Percentiles rank a stretch among this genome's conserved stretches.
Conservation (phyloP, 2,888 invertebrate species). For the Drosophila suboccidentalis region DNA sequence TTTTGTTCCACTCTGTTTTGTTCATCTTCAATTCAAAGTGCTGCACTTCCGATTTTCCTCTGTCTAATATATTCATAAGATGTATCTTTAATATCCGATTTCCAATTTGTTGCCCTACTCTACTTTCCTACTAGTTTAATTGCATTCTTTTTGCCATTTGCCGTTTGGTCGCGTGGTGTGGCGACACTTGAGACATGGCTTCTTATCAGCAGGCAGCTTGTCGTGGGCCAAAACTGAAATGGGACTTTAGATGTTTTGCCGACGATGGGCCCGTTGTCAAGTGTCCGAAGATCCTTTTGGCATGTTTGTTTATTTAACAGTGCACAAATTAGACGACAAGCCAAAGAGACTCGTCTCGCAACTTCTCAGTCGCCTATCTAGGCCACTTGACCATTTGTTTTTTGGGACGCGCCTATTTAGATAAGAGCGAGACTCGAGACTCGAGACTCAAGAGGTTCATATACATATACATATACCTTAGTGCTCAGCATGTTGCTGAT, state of each 20-base stretch:
- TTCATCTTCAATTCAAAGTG: not conserved
- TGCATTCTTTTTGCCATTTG: slow-evolving; percentile 5
- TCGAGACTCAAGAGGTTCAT: slow-evolving; percentile 9
- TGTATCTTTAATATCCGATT: slow-evolving; percentile 14
- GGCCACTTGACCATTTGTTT: slow-evolving; percentile 80
- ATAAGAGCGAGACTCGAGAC: slow-evolving; percentile 53
- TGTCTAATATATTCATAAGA: slow-evolving; percentile 2
- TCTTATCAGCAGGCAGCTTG: slow-evolving; percentile 56
- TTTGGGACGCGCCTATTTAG: slow-evolving; percentile 81
- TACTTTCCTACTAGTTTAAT: slow-evolving; percentile 13
- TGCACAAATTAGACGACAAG: slow-evolving; percentile 77
- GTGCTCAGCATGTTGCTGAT: slow-evolving; percentile 54
- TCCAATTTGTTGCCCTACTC: slow-evolving; percentile 7
- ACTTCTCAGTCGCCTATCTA: slow-evolving; percentile 51
- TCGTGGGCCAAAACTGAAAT: slow-evolving; percentile 47
- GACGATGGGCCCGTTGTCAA: slow-evolving; percentile 50
- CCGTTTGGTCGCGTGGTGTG: slow-evolving; percentile 39
- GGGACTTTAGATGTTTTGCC: slow-evolving; percentile 52
- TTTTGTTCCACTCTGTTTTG: not conserved
- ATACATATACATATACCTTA: not conserved
- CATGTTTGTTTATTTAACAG: slow-evolving; percentile 80
- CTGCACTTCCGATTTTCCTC: not conserved
- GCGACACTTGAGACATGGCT: slow-evolving; percentile 47
- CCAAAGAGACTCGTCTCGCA: slow-evolving; percentile 19
- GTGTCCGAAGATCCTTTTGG: slow-evolving; percentile 54